Percentiles rank a stretch among this genome's conserved stretches.
These are phyloP conservation scores for Dasysyrphus albostriatus DNA, from an alignment of 2,888 invertebrate species.

Conservation along the genomic window DNA sequence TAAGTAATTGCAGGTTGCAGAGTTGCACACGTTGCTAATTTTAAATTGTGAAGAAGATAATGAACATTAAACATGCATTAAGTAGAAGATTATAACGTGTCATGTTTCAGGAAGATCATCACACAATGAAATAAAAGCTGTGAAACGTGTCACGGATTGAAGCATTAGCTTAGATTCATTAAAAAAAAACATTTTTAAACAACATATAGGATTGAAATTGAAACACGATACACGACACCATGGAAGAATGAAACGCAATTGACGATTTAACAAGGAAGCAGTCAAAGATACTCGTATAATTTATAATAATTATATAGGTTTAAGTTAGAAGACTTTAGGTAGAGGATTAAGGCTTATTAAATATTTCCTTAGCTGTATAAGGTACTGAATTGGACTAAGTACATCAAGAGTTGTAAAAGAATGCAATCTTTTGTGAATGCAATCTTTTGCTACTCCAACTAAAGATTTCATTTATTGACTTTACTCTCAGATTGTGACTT, in stretches of 20 bases:
- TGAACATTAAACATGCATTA: not conserved
- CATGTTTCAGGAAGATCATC: constrained; percentile 37
- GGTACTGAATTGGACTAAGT: no score
- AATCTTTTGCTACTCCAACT: no score
- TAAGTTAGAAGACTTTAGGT: not conserved
- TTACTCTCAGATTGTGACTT: no score
- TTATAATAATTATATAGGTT: not conserved
- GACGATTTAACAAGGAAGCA: not conserved
- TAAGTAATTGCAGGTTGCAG: not conserved
- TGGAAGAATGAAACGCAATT: not conserved
- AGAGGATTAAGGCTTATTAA: not conserved
- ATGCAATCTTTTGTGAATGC: no score
- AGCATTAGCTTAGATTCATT: not conserved
- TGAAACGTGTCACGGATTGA: constrained; percentile 53
- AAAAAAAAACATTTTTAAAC: not conserved
- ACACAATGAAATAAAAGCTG: constrained; percentile 26
- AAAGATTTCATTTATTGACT: no score
- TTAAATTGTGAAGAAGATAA: constrained; percentile 14
- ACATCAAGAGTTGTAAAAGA: no score
- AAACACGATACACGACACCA: not conserved
- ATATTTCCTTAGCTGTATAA: no score
- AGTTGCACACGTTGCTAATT: constrained; percentile 11
- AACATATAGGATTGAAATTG: not conserved
- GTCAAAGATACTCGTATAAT: not conserved
- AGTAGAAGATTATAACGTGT: constrained; percentile 13